Evolutionary conservation across 2,797 vertebrate species (phyloP), one percentile per base, ranked within the genome.

Genomic region (Valencia hispanica): DNA sequence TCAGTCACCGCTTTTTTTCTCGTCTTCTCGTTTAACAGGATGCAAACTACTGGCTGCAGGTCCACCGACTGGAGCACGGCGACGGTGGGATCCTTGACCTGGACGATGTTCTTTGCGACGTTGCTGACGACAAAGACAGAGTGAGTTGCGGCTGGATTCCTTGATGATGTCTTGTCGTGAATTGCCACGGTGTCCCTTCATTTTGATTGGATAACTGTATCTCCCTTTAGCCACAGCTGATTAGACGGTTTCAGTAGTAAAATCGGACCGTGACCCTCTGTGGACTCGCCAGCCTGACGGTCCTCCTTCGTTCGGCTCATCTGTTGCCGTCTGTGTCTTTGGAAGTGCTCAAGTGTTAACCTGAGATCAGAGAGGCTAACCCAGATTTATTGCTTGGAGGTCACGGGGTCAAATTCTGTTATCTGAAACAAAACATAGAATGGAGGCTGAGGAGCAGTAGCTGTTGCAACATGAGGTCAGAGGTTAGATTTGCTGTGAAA

Each of bases 71-170:
- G 85, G 98, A 99, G 78, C 98, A 99, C 0, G 94, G 97, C 0
- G 98, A 99, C 18, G 98, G 98, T 8, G 98, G 98, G 11, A 99
- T 99, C 87, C 91, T 99, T 9, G 98, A 99, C 87, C 93, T 97
- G 0, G 98, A 99, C 27, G 98, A 99, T 50, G 96, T 96, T 32
- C 96, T 99, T 12, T 97, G 97, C 72, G 98, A 99, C 0, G 98
- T 99, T 48, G 98, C 96, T 0, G 98, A 99, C 36, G 98, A 99
- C 89, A 99, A 99, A 93, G 98, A 99, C 93, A 89, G 96, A 92
- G 98, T 99, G 95, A 97, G 98, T 95, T 71, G 9, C 0, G 5
- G 17, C 12, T 11, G 36, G 30, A 50, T 65, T 32, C 30, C 20
- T 12, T 2, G 27, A 59, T 4, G 27, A 4, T 63, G 57, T 63